Base-by-base conservation (phyloP, 2,113 vertebrate species). In the Butorides virescens region DNA sequence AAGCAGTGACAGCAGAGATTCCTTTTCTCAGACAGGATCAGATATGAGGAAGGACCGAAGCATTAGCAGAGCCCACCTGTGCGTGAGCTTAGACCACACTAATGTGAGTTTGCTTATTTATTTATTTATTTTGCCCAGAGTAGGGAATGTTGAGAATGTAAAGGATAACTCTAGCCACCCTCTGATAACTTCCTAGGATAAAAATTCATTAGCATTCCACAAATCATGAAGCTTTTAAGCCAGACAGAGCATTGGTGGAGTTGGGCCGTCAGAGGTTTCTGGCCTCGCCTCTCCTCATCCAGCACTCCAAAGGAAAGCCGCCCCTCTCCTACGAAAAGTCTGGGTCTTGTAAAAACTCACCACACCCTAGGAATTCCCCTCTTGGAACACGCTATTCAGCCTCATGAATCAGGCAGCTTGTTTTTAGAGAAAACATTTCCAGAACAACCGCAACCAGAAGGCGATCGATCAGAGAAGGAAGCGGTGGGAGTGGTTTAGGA, bases 1-100 rank as follows among this genome's bases (percentile, higher is more conserved):
- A 98, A 97, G 97, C 95, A 98, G 95, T 98, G 94, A 95, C 98
- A 98, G 98, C 97, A 98, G 77, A 98, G 97, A 98, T 98, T 98
- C 98, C 97, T 92, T 88, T 78, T 61, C 74, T 65, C 58, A 86
- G 89, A 92, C 94, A 91, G 79, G 88, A 95, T 97, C 96, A 97
- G 96, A 97, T 96, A 97, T 65, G 89, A 95, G 94, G 92, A 95
- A 96, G 88, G 94, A 78, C 63, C 67, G 79, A 97, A n/a, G 97
- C 94, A 96, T 98, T 97, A 95, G 92, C 63, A 87, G 89, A 93
- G 92, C 91, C 95, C 94, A 98, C 98, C 98, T 98, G 96, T 90
- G 93, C 95, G 89, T 95, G 84, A 94, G 82, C 76, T 95, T 92
- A 96, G 97, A 98, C 94, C 96, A 97, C 95, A 95, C 92, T 96